Conservation (phyloP, 2,797 vertebrate species). For the Rhinella marina region DNA sequence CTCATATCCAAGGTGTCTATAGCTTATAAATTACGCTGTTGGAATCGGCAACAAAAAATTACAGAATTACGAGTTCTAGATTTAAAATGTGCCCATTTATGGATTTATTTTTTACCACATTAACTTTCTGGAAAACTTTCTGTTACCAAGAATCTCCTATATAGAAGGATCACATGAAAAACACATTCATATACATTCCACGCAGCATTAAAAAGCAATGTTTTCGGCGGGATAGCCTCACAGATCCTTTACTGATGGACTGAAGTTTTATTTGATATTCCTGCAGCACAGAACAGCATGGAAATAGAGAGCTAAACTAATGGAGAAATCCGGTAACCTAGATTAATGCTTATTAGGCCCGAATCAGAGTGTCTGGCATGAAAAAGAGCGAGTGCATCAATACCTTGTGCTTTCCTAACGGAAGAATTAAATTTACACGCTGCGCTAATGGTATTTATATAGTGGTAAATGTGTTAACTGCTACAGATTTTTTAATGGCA, state of each 20-base stretch:
- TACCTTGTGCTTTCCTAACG: not conserved
- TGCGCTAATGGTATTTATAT: constrained; percentile 34
- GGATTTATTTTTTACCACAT: not conserved
- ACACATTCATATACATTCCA: not conserved
- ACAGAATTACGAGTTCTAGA: not conserved
- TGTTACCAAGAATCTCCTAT: not conserved
- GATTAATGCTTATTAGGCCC: constrained; percentile 36
- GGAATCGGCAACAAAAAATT: not conserved
- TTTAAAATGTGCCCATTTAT: not conserved
- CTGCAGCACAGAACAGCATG: not conserved
- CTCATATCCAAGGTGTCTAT: too few species aligned
- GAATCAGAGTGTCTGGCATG: constrained; percentile 27
- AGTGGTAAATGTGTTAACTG: constrained; percentile 21
- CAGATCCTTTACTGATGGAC: not conserved
- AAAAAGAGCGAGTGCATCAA: constrained; percentile 23
- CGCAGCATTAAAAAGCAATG: not conserved
- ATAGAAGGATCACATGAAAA: not conserved
- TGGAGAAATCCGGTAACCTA: not conserved
- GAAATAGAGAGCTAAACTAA: not conserved
- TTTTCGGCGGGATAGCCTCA: too few species aligned
- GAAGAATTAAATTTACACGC: constrained; percentile 2
- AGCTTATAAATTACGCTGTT: not conserved
- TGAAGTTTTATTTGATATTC: constrained; percentile 14
- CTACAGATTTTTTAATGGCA: constrained; percentile 34
- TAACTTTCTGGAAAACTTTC: not conserved